phyloP scores from a whole-genome alignment of 2,888 invertebrate genomes.

The Campoplex nolae region DNA sequence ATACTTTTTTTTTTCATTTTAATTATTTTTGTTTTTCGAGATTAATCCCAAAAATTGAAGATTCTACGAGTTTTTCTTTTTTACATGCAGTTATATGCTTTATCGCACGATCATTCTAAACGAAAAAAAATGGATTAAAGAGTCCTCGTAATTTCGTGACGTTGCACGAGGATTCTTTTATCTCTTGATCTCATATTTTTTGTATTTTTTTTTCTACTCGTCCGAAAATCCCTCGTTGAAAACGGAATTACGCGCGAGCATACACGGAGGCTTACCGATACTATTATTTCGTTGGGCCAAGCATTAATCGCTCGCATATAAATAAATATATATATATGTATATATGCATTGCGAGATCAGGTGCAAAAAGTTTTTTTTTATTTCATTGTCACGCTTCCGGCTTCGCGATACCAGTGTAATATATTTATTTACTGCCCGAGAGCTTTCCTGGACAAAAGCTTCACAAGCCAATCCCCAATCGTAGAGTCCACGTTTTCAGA shows the following conservation, averaged over 20 bases:
- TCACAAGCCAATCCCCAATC: background rate
- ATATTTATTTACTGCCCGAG: background rate
- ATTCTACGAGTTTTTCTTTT: background rate
- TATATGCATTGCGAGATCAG: background rate
- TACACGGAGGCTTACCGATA: slow-evolving; percentile 44
- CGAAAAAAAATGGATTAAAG: slow-evolving; percentile 2
- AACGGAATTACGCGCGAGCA: slow-evolving; percentile 67
- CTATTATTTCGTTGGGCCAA: slow-evolving; percentile 22
- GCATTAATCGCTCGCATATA: slow-evolving; percentile 45
- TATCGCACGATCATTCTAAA: background rate
- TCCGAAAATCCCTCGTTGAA: slow-evolving; percentile 67
- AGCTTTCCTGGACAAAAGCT: background rate
- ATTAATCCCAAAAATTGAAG: background rate
- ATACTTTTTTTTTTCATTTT: background rate
- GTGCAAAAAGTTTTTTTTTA: slow-evolving; percentile 62
- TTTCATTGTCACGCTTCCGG: slow-evolving; percentile 68
- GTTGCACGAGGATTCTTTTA: slow-evolving; percentile 17
- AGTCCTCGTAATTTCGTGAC: slow-evolving; percentile 14
- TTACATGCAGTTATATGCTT: no score
- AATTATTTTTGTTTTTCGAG: background rate
- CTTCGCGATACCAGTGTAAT: background rate
- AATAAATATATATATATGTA: background rate
- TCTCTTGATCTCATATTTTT: background rate
- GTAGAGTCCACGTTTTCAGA: background rate
- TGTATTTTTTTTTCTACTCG: slow-evolving; percentile 47